These are phyloP conservation scores for Pan troglodytes DNA, from an alignment of 2,113 vertebrate genomes.

Conservation along the genomic window DNA sequence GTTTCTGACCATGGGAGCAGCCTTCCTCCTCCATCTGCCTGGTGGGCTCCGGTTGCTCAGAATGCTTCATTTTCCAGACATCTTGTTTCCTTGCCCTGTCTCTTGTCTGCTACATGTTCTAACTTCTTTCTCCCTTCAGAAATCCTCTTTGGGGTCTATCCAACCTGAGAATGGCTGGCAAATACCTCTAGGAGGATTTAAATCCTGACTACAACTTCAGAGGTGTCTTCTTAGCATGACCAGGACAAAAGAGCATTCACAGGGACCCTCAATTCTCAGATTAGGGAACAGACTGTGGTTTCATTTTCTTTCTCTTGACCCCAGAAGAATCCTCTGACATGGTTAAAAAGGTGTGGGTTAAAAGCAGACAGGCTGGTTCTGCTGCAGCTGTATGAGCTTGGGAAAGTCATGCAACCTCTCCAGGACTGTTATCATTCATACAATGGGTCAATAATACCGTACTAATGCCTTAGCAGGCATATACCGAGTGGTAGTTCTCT, in stretches of 20 bases:
- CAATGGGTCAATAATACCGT: not conserved
- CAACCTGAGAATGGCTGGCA: not conserved
- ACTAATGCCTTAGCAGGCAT: not conserved
- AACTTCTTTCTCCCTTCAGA: not conserved
- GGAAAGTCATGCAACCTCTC: not conserved
- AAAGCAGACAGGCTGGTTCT: not conserved
- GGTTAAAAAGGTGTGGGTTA: not conserved
- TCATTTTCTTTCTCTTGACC: not conserved
- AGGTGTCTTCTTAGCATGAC: not conserved
- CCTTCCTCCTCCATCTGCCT: not conserved
- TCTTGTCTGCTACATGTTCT: not conserved
- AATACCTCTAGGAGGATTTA: not conserved
- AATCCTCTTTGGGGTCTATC: not conserved
- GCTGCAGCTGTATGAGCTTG: not conserved
- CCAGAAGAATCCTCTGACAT: not conserved
- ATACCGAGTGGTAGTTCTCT: not conserved
- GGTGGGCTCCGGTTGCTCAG: too few relatives aligned
- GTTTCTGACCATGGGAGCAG: not conserved
- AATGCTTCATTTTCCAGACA: not conserved
- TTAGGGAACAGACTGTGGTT: not conserved
- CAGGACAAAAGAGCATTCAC: not conserved
- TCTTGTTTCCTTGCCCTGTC: not conserved
- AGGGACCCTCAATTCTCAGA: not conserved
- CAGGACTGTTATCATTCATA: not conserved
- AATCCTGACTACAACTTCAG: not conserved